phyloP scores from a whole-genome alignment of 2,113 vertebrate species.

The Corythaixoides concolor region DNA sequence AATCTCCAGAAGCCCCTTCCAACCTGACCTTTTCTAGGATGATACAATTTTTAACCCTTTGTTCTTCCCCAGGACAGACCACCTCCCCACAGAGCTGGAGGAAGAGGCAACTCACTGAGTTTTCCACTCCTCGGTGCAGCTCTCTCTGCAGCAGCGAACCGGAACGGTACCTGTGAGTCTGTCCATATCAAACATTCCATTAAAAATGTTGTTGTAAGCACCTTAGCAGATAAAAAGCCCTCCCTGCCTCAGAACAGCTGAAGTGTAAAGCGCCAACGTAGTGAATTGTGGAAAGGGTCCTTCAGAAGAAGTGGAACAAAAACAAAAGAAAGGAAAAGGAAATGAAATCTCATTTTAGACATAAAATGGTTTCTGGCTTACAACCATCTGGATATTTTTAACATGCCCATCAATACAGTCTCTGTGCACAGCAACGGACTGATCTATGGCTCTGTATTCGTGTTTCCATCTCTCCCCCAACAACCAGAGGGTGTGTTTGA shows the following conservation, averaged over 20 bases:
- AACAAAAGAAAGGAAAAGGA: constrained; percentile 33
- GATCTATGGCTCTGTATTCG: not conserved
- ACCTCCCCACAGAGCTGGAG: not conserved
- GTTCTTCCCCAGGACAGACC: not conserved
- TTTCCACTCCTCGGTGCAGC: not conserved
- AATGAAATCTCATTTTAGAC: constrained; percentile 35
- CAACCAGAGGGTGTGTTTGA: not conserved
- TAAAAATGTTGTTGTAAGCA: not conserved
- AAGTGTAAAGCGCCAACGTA: rapidly evolving
- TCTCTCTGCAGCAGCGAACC: not conserved
- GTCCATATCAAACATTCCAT: not conserved
- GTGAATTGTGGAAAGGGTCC: not conserved
- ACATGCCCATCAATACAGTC: constrained; percentile 8
- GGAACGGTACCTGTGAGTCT: not conserved
- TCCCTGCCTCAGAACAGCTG: not conserved
- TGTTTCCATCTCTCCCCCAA: not conserved
- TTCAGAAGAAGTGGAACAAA: not conserved
- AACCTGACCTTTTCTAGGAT: not conserved
- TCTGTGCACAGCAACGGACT: constrained; percentile 12
- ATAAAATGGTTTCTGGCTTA: constrained; percentile 43
- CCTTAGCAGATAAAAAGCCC: not conserved
- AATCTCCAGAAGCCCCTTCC: not conserved
- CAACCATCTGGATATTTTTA: constrained; percentile 44
- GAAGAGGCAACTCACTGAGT: not conserved
- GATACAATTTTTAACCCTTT: not conserved